These are phyloP conservation scores for Furcula furcula DNA, from an alignment of 2,888 invertebrate genomes.

Conservation along the genomic window DNA sequence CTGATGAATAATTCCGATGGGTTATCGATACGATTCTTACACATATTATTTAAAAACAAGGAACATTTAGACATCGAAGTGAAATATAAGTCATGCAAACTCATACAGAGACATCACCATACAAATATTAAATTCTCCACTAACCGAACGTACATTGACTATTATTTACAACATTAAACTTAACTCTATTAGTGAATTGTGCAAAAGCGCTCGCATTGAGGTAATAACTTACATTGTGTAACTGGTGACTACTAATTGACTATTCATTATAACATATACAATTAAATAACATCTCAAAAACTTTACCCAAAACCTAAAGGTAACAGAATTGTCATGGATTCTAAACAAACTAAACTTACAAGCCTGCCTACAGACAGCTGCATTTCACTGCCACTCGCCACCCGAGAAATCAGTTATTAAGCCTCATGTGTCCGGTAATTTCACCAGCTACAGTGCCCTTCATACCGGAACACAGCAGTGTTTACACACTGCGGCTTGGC, in stretches of 20 bases:
- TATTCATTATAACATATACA: constrained; percentile 49
- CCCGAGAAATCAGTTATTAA: too few species aligned
- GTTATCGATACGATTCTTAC: constrained; percentile 16
- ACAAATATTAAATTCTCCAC: constrained; percentile 18
- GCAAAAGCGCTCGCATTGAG: constrained; percentile 79
- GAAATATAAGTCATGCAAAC: constrained; percentile 30
- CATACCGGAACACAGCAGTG: too few species aligned
- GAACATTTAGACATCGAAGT: constrained; percentile 44
- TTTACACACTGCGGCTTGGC: too few species aligned
- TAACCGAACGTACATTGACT: constrained; percentile 32
- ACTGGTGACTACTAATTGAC: constrained; percentile 79
- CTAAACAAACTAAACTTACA: constrained; percentile 4
- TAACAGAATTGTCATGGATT: constrained; percentile 75
- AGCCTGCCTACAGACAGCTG: too few species aligned
- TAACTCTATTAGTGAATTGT: constrained; percentile 68
- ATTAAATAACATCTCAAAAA: constrained; percentile 50
- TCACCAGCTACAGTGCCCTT: too few species aligned
- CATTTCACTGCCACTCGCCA: too few species aligned
- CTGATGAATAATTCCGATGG: constrained; percentile 23
- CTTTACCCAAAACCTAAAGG: constrained; percentile 62
- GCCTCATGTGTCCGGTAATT: too few species aligned
- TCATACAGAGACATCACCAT: constrained; percentile 15
- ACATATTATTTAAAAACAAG: constrained; percentile 37
- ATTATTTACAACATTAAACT: constrained; percentile 58
- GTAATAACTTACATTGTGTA: constrained; percentile 78